Conservation (phyloP, 2,888 invertebrate genomes). For the Thereva nobilitata region DNA sequence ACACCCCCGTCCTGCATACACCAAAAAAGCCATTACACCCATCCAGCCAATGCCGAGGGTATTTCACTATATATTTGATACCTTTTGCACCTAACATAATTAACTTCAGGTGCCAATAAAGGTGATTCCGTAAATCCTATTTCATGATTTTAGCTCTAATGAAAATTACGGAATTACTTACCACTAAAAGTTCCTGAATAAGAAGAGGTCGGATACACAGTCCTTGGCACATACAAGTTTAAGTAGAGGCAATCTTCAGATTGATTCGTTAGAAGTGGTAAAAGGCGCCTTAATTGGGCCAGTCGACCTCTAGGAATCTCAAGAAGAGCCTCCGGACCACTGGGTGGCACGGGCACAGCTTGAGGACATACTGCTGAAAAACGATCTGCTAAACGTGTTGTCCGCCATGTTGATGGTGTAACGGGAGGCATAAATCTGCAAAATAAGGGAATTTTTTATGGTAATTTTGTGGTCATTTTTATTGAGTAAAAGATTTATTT, state of each 20-base stretch:
- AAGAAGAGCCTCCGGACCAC: conserved; percentile 62
- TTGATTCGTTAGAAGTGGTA: conserved; percentile 85
- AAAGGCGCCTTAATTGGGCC: conserved; percentile 79
- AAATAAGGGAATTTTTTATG: not conserved
- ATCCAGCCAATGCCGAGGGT: too few species aligned
- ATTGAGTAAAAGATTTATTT: not conserved
- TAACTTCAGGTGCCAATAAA: too few species aligned
- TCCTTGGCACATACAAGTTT: conserved; percentile 89
- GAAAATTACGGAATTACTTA: conserved; percentile 22
- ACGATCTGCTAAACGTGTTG: conserved; percentile 77
- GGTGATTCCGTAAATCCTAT: too few species aligned
- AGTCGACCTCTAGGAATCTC: conserved; percentile 82
- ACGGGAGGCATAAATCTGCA: conserved; percentile 90
- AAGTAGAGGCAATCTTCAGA: conserved; percentile 98
- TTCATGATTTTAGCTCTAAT: not conserved
- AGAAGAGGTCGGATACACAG: conserved; percentile 55
- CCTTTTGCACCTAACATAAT: too few species aligned
- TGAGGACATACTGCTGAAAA: conserved; percentile 89
- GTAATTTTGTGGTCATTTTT: not conserved
- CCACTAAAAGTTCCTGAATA: conserved; percentile 25
- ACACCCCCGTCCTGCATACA: too few species aligned
- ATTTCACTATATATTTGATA: too few species aligned
- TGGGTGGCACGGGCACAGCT: conserved; percentile 66
- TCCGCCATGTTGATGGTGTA: conserved; percentile 86
- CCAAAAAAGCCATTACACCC: too few species aligned